Base-by-base conservation (phyloP, 2,113 vertebrate species). In the Neogobius melanostomus region DNA sequence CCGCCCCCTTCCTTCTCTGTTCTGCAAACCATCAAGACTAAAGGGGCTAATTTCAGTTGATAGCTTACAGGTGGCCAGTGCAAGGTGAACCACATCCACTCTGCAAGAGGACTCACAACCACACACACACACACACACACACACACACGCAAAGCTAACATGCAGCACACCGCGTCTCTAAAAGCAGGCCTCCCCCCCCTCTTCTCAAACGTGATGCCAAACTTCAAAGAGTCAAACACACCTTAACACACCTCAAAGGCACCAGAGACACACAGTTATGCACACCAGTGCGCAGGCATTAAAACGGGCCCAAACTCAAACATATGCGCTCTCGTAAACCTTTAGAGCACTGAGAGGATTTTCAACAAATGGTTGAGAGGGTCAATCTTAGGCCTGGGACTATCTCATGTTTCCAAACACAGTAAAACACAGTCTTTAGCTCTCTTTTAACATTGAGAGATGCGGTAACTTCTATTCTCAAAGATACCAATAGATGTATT, bases 41-140 rank as follows among this genome's bases (percentile, higher is more conserved):
- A 91, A 91, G 88, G 90, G 89, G 79, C 91, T 92, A 90, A 93
- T 93, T 93, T 92, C 82, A 85, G 71, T 79, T 54, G 91, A 93
- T 93, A 84, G 91, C 87, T 93, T 92, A 91, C 92, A 93, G 92
- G 91, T 93, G 92, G 92, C 87, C 89, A 67, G 72, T 83, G 89
- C 89, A 93, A 91, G 90, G 91, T 92, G 87, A 90, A 89, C 90
- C 78, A 85, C 82, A 89, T 88, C 85, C 81, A 88, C 79, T 82
- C 75, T 68, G 81, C 75, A 79, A 79, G 83, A 80, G 66, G 43
- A 70, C 75, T 61, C 60, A 62, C 66, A 62, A 78, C 66, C 68
- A 78, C 73, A 68, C 51, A 74, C 64, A 69, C 72, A 54, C 74
- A 74, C n/a, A 48, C 59, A 65, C 50, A 28, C 42, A 63, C 66